These are phyloP conservation scores for Pseudopleuronectes americanus DNA, from an alignment of 2,797 vertebrate species.

Conservation along the genomic window DNA sequence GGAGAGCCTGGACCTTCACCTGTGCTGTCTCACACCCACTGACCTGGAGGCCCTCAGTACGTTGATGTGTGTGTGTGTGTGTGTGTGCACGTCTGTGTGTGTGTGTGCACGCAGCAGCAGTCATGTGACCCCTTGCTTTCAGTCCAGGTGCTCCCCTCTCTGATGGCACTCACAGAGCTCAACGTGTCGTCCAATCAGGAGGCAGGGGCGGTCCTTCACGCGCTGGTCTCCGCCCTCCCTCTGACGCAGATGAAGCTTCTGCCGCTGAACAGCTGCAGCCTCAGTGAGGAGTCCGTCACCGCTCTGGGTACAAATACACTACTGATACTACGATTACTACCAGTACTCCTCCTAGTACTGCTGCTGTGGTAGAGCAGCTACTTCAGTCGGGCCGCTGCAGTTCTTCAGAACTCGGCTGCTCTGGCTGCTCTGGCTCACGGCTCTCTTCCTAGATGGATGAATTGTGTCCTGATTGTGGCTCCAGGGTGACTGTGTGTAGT, in stretches of 20 bases:
- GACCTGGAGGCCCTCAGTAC: conserved; percentile 86
- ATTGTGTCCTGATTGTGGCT: background rate
- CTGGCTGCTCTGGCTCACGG: too few relatives aligned
- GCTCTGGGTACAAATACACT: conserved; percentile 82
- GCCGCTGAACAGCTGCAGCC: conserved; percentile 83
- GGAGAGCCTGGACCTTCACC: conserved; percentile 87
- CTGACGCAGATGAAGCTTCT: conserved; percentile 83
- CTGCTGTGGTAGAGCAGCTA: too few relatives aligned
- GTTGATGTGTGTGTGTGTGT: conserved; percentile 34
- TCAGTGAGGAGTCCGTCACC: conserved; percentile 80
- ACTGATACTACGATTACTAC: background rate
- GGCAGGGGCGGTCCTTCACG: conserved; percentile 75
- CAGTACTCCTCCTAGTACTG: background rate
- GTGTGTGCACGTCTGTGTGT: background rate
- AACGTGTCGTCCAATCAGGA: conserved; percentile 90
- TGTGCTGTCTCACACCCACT: conserved; percentile 82
- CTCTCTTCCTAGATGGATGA: too few relatives aligned
- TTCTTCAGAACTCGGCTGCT: too few relatives aligned
- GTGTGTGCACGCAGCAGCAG: background rate
- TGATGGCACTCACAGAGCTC: conserved; percentile 84
- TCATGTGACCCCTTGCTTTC: conserved; percentile 57
- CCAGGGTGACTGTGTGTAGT: too few relatives aligned
- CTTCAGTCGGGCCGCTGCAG: too few relatives aligned
- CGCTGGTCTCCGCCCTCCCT: conserved; percentile 85
- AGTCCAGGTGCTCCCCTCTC: conserved; percentile 89